A percentile compares a stretch with the other conserved stretches of the same genome.
Evolutionary conservation across 2,888 invertebrate genomes (phyloP).

Genomic region (Andrena praecox): DNA sequence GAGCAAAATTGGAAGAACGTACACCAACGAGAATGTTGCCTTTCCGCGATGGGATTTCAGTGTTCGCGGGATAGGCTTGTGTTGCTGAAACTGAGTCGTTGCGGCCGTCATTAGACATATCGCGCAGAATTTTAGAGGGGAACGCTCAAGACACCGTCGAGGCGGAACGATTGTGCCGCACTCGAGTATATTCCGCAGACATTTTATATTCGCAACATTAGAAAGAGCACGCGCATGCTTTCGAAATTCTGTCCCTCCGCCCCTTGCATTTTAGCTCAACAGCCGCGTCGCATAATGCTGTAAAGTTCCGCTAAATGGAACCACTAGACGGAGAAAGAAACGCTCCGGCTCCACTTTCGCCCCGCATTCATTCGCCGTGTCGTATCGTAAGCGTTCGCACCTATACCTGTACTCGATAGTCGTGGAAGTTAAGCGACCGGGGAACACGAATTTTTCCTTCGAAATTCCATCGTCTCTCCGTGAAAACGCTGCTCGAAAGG

Average conservation of each 20-base stretch:
- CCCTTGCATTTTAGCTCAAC: conserved; percentile 69
- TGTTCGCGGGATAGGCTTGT: not conserved
- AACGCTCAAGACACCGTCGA: conserved; percentile 26
- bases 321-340: conserved; percentile 73
- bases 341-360: conserved; percentile 66
- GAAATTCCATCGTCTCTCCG: not conserved
- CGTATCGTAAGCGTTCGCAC: conserved; percentile 56
- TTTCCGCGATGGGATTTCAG: too few relatives aligned
- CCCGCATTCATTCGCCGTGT: conserved; percentile 59
- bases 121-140: conserved; percentile 26
- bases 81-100: not conserved
- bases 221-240: conserved; percentile 61
- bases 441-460: not conserved
- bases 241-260: conserved; percentile 55
- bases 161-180: conserved; percentile 21
- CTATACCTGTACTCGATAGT: conserved; percentile 50
- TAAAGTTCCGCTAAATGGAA: conserved; percentile 74
- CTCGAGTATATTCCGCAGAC: conserved; percentile 62
- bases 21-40: too few relatives aligned
- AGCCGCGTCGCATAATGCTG: conserved; percentile 69
- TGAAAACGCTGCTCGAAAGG: not conserved
- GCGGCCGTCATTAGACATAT: not conserved
- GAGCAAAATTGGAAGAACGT: too few relatives aligned
- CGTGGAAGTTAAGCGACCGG: not conserved
- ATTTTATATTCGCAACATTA: conserved; percentile 69